phyloP scores from a whole-genome alignment of 1,140 invertebrate species.

The Anagrus nilaparvatae region DNA sequence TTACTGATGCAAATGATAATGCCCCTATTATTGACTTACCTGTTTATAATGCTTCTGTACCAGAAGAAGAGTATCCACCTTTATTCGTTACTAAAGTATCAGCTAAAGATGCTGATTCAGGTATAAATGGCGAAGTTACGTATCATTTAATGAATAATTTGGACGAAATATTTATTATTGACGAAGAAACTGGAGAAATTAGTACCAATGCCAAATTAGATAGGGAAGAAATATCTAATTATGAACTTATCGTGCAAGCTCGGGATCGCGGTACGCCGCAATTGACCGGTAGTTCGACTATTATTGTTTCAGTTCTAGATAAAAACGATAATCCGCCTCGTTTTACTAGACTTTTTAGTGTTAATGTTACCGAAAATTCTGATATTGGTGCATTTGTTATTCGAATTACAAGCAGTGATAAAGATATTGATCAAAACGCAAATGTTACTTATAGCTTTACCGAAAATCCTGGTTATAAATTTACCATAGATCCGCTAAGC shows the following conservation, averaged over 20 bases:
- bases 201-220: constrained; percentile 75
- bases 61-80: constrained; percentile 79
- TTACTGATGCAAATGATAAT: constrained; percentile 89
- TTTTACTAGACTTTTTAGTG: constrained; percentile 85
- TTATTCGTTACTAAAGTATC: constrained; percentile 63
- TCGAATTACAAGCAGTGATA: constrained; percentile 80
- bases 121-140: constrained; percentile 72
- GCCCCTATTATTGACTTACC: constrained; percentile 67
- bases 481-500: constrained; percentile 74
- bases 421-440: constrained; percentile 77
- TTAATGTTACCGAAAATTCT: constrained; percentile 92
- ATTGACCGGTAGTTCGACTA: constrained; percentile 72
- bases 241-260: constrained; percentile 77
- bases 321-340: constrained; percentile 93
- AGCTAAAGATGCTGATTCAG: constrained; percentile 80
- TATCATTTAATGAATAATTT: constrained; percentile 70
- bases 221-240: constrained; percentile 68
- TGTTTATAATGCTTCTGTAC: constrained; percentile 73
- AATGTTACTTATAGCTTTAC: constrained; percentile 83
- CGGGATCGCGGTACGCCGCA: constrained; percentile 72
- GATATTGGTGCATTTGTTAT: constrained; percentile 88
- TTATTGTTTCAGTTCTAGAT: constrained; percentile 74
- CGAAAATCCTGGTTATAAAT: constrained; percentile 80
- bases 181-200: constrained; percentile 72
- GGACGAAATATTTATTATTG: constrained; percentile 70